A percentile compares a stretch with the other conserved stretches of the same genome.
Evolutionary conservation across 2,888 invertebrate genomes (phyloP).

Genomic region (Salpingus planirostris): DNA sequence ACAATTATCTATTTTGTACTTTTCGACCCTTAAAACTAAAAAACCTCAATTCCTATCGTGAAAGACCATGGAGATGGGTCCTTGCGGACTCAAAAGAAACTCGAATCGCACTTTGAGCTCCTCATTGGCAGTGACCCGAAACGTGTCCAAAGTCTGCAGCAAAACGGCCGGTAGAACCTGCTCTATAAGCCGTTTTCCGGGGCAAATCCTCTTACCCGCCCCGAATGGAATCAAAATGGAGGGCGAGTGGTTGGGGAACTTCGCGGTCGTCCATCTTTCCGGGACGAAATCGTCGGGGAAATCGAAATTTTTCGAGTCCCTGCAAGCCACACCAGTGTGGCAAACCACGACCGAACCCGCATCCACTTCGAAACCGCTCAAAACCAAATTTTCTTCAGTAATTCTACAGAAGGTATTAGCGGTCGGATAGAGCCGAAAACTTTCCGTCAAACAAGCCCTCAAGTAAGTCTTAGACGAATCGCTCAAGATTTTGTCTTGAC

Average conservation of each 20-base stretch:
- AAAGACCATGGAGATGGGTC: slow-evolving; percentile 60
- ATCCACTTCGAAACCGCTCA: slow-evolving; percentile 60
- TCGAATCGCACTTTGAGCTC: slow-evolving; percentile 70
- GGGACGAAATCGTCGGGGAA: slow-evolving; percentile 62
- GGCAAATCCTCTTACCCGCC: slow-evolving; percentile 70
- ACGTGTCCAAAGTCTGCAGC: slow-evolving; percentile 57
- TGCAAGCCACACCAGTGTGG: slow-evolving; percentile 76
- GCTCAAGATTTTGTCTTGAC: slow-evolving; percentile 56
- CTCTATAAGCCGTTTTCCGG: slow-evolving; percentile 77
- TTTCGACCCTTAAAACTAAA: background rate
- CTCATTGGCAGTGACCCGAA: slow-evolving; percentile 58
- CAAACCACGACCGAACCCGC: slow-evolving; percentile 72
- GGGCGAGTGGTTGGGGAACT: slow-evolving; percentile 44
- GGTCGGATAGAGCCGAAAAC: slow-evolving; percentile 65
- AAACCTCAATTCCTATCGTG: slow-evolving; percentile 42
- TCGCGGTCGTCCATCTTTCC: slow-evolving; percentile 64
- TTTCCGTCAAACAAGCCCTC: slow-evolving; percentile 69
- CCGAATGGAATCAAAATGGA: slow-evolving; percentile 72
- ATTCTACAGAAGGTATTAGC: slow-evolving; percentile 73
- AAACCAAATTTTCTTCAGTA: slow-evolving; percentile 59
- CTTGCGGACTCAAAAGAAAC: slow-evolving; percentile 70
- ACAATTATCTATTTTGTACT: background rate
- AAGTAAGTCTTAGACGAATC: slow-evolving; percentile 51
- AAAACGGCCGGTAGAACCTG: slow-evolving; percentile 64
- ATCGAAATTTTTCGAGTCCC: slow-evolving; percentile 65